A percentile compares a stretch with the other conserved stretches of the same genome.
phyloP scores from a whole-genome alignment of 2,797 vertebrate genomes.

The Dermochelys coriacea region DNA sequence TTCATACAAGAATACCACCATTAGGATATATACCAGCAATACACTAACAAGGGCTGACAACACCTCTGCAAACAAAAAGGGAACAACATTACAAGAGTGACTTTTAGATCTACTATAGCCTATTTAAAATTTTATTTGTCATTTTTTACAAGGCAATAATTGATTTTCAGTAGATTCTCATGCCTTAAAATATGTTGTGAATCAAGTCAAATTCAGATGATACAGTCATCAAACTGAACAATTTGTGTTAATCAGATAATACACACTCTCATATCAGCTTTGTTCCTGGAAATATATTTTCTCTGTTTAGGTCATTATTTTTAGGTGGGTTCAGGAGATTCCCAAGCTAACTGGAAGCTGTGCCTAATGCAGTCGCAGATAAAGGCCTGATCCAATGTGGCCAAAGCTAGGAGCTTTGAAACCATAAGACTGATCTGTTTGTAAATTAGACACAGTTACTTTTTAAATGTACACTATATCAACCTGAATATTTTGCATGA shows the following conservation, averaged over 20 bases:
- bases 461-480: neutral
- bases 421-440: neutral
- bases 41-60: conserved; percentile 94
- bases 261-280: neutral
- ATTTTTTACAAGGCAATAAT: neutral
- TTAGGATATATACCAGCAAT: conserved; percentile 93
- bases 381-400: neutral
- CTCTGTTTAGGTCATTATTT: neutral
- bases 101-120: neutral
- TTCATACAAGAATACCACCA: conserved; percentile 92
- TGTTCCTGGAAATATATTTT: neutral
- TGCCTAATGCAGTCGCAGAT: neutral
- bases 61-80: conserved; percentile 87
- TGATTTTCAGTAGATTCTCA: neutral
- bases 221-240: neutral
- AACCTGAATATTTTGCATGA: neutral
- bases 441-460: neutral
- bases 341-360: neutral
- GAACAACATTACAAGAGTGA: conserved; percentile 36
- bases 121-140: neutral
- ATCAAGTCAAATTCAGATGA: neutral
- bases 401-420: neutral
- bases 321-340: neutral
- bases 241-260: neutral
- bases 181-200: neutral